phyloP scores from a whole-genome alignment of 2,113 vertebrate species.

The Protobothrops flavoviridis region DNA sequence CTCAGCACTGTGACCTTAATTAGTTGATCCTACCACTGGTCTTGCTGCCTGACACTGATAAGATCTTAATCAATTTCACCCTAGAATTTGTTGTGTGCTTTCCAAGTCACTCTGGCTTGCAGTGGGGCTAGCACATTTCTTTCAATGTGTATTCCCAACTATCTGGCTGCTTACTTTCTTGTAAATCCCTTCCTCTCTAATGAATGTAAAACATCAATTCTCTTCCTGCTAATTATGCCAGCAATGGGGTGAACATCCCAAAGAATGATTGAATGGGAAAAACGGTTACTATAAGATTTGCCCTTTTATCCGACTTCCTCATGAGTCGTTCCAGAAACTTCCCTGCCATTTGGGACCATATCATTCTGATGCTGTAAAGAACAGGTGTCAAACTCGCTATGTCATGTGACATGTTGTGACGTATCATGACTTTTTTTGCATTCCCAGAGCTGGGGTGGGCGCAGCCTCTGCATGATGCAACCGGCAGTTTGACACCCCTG shows the following conservation, averaged over 20 bases:
- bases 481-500: too few species aligned
- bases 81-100: background rate
- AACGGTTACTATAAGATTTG: background rate
- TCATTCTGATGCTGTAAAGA: background rate
- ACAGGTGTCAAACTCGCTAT: too few species aligned
- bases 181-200: background rate
- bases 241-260: background rate
- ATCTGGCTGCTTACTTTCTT: background rate
- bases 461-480: too few species aligned
- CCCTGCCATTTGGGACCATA: background rate
- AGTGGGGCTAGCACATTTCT: background rate
- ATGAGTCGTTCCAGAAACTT: background rate
- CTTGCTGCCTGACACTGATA: background rate
- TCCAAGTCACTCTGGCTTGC: background rate
- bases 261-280: background rate
- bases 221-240: background rate
- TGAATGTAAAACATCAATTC: background rate
- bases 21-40: background rate
- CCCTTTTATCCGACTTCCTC: background rate
- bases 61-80: background rate
- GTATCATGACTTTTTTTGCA: too few species aligned
- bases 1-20: background rate
- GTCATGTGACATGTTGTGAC: too few species aligned
- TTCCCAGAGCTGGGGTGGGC: too few species aligned
- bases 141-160: background rate